A percentile compares a stretch with the other conserved stretches of the same genome.
Evolutionary conservation across 2,797 vertebrate genomes (phyloP).

Genomic region (Cuniculus paca): DNA sequence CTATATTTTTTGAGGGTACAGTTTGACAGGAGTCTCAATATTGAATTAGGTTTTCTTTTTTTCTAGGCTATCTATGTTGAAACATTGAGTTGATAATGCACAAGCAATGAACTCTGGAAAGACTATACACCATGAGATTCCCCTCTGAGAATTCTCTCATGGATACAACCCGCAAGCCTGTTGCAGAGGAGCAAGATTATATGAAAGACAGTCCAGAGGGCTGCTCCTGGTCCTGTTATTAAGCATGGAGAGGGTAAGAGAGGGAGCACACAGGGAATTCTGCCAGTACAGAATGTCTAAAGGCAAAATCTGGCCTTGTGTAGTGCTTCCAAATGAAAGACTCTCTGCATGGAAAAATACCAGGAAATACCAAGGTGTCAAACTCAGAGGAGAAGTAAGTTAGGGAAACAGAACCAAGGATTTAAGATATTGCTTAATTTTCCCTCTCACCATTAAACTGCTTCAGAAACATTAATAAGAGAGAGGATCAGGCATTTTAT

Average conservation of each 20-base stretch:
- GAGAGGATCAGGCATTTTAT: not conserved
- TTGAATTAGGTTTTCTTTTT: not conserved
- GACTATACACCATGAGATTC: not conserved
- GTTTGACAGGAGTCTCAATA: not conserved
- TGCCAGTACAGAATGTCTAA: not conserved
- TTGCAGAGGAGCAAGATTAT: not conserved
- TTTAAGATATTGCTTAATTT: not conserved
- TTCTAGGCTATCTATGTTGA: not conserved
- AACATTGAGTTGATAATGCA: not conserved
- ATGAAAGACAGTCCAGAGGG: no score
- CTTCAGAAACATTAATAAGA: not conserved
- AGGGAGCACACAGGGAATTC: not conserved
- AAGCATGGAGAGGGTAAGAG: not conserved
- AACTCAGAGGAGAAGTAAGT: not conserved
- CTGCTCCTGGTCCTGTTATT: not conserved
- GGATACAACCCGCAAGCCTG: not conserved
- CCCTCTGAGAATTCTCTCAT: not conserved
- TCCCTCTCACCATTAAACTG: not conserved
- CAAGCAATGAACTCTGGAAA: not conserved
- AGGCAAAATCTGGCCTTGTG: constrained; percentile 10
- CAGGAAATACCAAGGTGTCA: not conserved
- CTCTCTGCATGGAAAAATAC: not conserved
- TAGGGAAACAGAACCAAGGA: not conserved
- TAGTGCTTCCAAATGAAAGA: not conserved
- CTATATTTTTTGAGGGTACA: not conserved